A percentile compares a stretch with the other conserved stretches of the same genome.
Evolutionary conservation across 2,113 vertebrate species (phyloP).

Genomic region (Oophaga pumilio): DNA sequence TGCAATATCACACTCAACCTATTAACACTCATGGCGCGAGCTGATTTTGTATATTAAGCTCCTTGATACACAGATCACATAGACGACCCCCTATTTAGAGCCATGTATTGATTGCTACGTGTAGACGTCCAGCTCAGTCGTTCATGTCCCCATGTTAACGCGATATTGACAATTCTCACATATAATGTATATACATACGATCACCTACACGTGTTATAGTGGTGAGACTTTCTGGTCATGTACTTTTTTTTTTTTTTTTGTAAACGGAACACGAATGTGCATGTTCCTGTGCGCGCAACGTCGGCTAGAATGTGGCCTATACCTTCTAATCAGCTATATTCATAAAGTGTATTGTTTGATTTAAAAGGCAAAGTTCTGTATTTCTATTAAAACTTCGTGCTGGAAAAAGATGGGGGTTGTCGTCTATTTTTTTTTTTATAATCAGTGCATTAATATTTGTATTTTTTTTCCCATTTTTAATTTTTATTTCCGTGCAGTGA

Average conservation of each 20-base stretch:
- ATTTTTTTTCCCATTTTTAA: background rate
- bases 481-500: background rate
- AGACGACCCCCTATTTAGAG: background rate
- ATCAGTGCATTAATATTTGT: background rate
- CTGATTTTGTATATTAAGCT: background rate
- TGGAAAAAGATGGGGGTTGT: background rate
- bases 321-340: background rate
- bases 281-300: background rate
- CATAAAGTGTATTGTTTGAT: background rate
- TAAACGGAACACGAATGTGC: background rate
- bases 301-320: background rate
- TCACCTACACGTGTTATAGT: background rate
- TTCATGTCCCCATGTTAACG: background rate
- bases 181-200: background rate
- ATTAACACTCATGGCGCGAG: background rate
- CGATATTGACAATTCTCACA: background rate
- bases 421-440: background rate
- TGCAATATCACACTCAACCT: background rate
- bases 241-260: background rate
- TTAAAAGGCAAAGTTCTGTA: background rate
- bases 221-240: background rate
- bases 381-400: conserved; percentile 13
- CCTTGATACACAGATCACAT: background rate
- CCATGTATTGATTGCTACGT: background rate
- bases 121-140: background rate